These are phyloP conservation scores for Augochlorella aurata DNA, from an alignment of 2,888 invertebrate genomes.

Conservation along the genomic window DNA sequence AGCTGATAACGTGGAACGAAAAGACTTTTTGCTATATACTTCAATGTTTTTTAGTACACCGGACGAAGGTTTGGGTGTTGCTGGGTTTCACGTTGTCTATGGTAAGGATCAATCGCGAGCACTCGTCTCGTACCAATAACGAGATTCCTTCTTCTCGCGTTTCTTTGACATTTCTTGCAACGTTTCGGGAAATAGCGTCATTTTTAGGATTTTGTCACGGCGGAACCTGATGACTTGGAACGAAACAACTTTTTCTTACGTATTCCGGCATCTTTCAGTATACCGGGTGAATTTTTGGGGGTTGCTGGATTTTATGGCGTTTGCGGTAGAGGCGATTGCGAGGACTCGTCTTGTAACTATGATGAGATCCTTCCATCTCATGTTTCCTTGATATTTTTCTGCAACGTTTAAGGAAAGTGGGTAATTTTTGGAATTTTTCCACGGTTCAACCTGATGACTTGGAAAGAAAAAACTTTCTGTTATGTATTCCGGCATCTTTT, in stretches of 20 bases:
- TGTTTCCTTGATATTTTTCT: background rate
- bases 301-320: too few species aligned
- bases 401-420: background rate
- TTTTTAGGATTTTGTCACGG: background rate
- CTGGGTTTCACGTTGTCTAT: background rate
- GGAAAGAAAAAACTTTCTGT: background rate
- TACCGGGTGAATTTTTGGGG: background rate
- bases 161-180: too few species aligned
- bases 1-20: background rate
- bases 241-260: too few species aligned
- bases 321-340: background rate
- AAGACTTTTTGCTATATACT: background rate
- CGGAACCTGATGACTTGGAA: background rate
- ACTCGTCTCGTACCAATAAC: too few species aligned
- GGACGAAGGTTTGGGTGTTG: background rate
- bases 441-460: background rate
- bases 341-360: background rate
- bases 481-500: background rate
- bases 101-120: too few species aligned
- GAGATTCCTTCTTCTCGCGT: too few species aligned
- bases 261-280: too few species aligned
- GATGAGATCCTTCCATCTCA: background rate
- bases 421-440: background rate
- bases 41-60: background rate
- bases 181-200: accelerated